phyloP scores from a whole-genome alignment of 92 coral and sea anemone species.

The Nematostella vectensis region DNA sequence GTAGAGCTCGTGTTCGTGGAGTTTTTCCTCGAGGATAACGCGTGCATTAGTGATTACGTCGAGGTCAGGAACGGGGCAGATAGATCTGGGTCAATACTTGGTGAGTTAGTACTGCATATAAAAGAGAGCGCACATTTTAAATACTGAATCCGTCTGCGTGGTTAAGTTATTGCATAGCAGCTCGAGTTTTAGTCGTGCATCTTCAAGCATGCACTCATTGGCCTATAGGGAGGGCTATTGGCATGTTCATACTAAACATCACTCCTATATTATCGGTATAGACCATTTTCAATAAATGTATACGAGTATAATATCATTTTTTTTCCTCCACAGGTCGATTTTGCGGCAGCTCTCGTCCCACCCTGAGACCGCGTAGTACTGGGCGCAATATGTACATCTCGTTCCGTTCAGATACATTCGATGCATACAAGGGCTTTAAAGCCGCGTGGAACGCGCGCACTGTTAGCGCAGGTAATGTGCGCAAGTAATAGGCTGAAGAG shows the following conservation, averaged over 20 bases:
- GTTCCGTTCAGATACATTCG: conserved; percentile 20
- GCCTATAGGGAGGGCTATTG: too few relatives aligned
- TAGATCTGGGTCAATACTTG: neutral
- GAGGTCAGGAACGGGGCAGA: conserved; percentile 3
- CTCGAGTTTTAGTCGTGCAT: too few relatives aligned
- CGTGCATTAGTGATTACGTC: conserved; percentile 14
- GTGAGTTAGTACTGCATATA: conserved; percentile 1
- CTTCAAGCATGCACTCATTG: too few relatives aligned
- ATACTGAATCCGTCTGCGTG: too few relatives aligned
- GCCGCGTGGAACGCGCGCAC: conserved; percentile 27
- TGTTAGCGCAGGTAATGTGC: too few relatives aligned
- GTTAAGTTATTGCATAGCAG: too few relatives aligned
- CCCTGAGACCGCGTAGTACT: neutral
- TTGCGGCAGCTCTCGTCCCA: conserved; percentile 6
- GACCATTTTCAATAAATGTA: too few relatives aligned
- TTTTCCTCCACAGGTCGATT: conserved; percentile 7
- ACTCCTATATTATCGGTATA: too few relatives aligned
- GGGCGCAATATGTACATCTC: conserved; percentile 8
- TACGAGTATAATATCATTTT: too few relatives aligned
- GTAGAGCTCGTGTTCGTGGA: conserved; percentile 7
- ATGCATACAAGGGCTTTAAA: conserved; percentile 12
- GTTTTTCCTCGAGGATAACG: conserved; percentile 20
- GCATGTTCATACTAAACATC: too few relatives aligned
- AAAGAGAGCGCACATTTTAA: too few relatives aligned
- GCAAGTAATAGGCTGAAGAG: too few relatives aligned